Evolutionary conservation across 1,140 invertebrate genomes (phyloP), one percentile per base, ranked within the genome.

Genomic region (Meloidogyne floridensis): DNA sequence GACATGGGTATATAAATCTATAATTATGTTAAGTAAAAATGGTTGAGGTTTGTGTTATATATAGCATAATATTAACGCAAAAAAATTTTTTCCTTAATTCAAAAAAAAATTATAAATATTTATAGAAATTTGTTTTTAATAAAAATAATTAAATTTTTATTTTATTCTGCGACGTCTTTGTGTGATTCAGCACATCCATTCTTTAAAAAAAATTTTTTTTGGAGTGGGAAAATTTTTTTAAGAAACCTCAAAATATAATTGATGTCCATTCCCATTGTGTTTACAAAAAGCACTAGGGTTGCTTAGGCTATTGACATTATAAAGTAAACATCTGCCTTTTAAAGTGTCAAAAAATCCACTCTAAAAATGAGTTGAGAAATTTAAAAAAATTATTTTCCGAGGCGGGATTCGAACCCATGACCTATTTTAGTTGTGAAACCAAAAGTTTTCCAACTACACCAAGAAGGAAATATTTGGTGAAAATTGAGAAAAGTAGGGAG

Each of bases 231-330:
- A 20, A 15, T 77, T 42, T 20, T 77, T 70, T 20, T 10, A 20
- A 20, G 1, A n/a, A n/a, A 77, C 77, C 77, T 82, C 81, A 82
- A 82, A 82, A 74, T 82, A 82, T 2, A 82, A 10, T 54, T 82
- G 71, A 53, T 59, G 51, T 20, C 32, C 47, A 13, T 81, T 42
- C 7, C 59, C 59, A 8, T 8, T 18, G 11, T 82, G 81, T 65
- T 83, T 75, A 1, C 74, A 70, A 54, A 82, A 82, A 13, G 81
- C 70, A 73, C 54, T 73, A 18, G 81, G 81, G 18, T 73, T 75
- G 53, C 80, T 72, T 69, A 82, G 18, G 18, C 77, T 81, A 72
- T 82, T 69, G 15, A 72, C 81, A 54, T 80, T n/a, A 47, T 82
- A 82, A 8, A 82, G 15, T 42, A 8, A 18, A 51, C 81, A 82